Evolutionary conservation across 2,113 vertebrate species (phyloP).

Genomic region (Nibea albiflora): DNA sequence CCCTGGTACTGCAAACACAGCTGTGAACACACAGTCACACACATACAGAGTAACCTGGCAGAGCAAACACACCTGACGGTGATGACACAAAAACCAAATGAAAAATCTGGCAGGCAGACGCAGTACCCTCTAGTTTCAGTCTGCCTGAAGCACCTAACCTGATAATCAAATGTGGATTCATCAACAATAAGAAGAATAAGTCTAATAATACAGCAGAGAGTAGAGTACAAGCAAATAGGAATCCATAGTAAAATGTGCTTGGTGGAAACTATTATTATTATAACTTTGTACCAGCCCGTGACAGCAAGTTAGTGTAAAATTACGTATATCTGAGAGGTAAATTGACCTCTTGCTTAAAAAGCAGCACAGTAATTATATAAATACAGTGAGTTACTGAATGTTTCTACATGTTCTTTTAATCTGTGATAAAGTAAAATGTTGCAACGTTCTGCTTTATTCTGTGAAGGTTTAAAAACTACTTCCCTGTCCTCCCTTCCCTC

Average conservation of each 20-base stretch:
- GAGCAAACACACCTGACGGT: conserved; percentile 19
- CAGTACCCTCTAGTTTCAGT: not conserved
- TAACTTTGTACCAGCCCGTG: not conserved
- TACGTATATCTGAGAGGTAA: not conserved
- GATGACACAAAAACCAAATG: conserved; percentile 31
- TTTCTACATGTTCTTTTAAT: not conserved
- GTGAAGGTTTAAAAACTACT: not conserved
- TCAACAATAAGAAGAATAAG: not conserved
- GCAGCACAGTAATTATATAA: not conserved
- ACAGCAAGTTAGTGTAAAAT: not conserved
- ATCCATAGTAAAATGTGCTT: not conserved
- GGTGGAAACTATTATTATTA: not conserved
- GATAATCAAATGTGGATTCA: not conserved
- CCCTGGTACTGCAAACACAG: conserved; percentile 55
- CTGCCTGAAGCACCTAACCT: not conserved
- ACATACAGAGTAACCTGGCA: not conserved
- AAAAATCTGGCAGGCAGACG: conserved; percentile 1
- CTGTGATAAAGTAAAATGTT: not conserved
- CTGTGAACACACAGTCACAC: conserved; percentile 26
- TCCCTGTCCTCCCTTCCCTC: conserved; percentile 6
- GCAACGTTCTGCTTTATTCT: not conserved
- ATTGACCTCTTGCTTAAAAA: not conserved
- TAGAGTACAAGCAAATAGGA: not conserved
- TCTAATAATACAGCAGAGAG: not conserved
- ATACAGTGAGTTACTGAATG: not conserved